Conservation (phyloP, 2,888 invertebrate species). For the Exephanes ischioxanthus region DNA sequence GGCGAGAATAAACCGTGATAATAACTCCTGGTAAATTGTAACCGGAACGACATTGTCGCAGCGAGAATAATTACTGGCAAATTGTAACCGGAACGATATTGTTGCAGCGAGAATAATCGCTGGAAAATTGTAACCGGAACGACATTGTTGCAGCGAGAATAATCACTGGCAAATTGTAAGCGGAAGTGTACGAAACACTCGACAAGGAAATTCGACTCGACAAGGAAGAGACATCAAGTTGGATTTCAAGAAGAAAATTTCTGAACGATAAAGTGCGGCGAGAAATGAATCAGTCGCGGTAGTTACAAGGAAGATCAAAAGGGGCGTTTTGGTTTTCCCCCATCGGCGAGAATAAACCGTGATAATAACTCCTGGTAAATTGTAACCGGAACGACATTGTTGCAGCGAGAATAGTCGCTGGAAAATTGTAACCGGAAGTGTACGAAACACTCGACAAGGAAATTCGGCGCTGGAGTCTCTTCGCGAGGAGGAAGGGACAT, state of each 20-base stretch:
- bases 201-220: background rate
- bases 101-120: no score
- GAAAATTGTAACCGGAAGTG: background rate
- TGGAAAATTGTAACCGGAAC: no score
- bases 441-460: background rate
- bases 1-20: background rate
- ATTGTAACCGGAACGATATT: no score
- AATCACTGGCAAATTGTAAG: no score
- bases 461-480: background rate
- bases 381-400: no score
- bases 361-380: background rate
- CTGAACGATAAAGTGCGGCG: slow-evolving; percentile 48
- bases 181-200: background rate
- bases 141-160: no score
- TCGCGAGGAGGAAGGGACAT: background rate
- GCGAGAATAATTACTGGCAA: background rate
- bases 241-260: slow-evolving; percentile 42
- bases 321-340: background rate
- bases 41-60: background rate
- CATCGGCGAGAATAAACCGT: background rate
- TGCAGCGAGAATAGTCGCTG: no score
- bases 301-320: no score
- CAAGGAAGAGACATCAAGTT: slow-evolving; percentile 36
- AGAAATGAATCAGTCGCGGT: slow-evolving; percentile 18
- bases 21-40: background rate